Base-by-base conservation (phyloP, 2,888 invertebrate species). In the Thumatha senex region DNA sequence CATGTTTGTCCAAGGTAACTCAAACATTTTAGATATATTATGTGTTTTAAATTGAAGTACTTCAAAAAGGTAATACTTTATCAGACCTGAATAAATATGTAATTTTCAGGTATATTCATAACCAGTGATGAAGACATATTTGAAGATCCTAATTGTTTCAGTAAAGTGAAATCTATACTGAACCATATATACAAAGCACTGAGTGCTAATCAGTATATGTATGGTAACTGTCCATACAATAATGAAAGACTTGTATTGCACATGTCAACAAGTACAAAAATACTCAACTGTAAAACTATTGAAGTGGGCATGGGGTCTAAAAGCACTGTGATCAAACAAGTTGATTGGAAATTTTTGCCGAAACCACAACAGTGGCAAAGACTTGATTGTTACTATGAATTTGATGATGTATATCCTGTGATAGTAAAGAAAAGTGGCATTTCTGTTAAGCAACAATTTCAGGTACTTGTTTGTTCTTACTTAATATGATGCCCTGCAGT, bases 291-390 rank as follows among this genome's bases (percentile, higher is more conserved):
- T 72, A 95, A 94, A 76, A 93, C 93, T 68, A 84, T 94, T 60
- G 94, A 96, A 77, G 87, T 94, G 7, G 85, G 85, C 7, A 71
- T 77, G 5, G 66, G 65, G 11, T 74, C 67, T 41, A 89, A 87
- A 59, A 85, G 78, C 53, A 84, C 89, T 34, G 79, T 92, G 44
- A 93, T 93, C 34, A 95, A 93, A 61, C 94, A 95, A 9, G 95
- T 94, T 24, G 97, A 97, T 18, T 95, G 95, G 93, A 97, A 96
- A 76, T 95, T 95, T 75, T 89, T 95, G 63, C 88, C 94, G 0
- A 94, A 95, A 74, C 78, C 92, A 1, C 94, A 94, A 15, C 95
- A 94, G 58, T 98, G 97, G 97, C 93, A 95, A 63, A 92, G 94
- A 60, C 80, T 98, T 18, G 95, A 96, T 72, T 95, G 96, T 61